A percentile compares a stretch with the other conserved stretches of the same genome.
These are phyloP conservation scores for Drosophila bifasciata DNA, from an alignment of 1,140 invertebrate species.

Conservation along the genomic window DNA sequence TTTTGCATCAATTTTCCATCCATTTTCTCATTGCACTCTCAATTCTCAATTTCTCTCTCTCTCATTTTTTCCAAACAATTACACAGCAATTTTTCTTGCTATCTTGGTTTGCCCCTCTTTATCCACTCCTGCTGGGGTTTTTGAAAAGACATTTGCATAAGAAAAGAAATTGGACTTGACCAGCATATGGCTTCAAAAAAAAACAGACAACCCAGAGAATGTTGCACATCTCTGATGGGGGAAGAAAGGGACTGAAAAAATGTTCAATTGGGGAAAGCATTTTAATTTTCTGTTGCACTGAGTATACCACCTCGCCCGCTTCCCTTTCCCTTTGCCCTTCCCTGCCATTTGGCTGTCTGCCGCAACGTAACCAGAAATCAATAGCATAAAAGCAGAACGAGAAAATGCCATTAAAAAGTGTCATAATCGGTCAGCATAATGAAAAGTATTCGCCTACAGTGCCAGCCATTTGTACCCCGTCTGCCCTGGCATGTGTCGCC, in stretches of 20 bases:
- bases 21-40: constrained; percentile 49
- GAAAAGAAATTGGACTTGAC: constrained; percentile 46
- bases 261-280: constrained; percentile 50
- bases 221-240: constrained; percentile 14
- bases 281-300: constrained; percentile 39
- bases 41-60: constrained; percentile 30
- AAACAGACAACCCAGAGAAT: constrained; percentile 3
- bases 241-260: background rate
- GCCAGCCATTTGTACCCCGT: background rate
- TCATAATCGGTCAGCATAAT: constrained; percentile 81
- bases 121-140: constrained; percentile 5
- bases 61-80: constrained; percentile 60
- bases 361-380: constrained; percentile 72
- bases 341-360: constrained; percentile 4
- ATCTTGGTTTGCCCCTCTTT: background rate
- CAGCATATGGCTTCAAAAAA: constrained; percentile 58
- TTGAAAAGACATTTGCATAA: constrained; percentile 52
- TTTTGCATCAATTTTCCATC: constrained; percentile 42
- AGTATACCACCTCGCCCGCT: too few relatives aligned
- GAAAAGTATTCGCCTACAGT: constrained; percentile 49
- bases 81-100: constrained; percentile 51
- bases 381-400: constrained; percentile 77
- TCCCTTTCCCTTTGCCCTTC: background rate
- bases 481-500: background rate
- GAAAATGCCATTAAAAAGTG: constrained; percentile 79